Percentiles rank a stretch among this genome's conserved stretches.
Evolutionary conservation across 2,888 invertebrate species (phyloP).

Genomic region (Caenorhabditis wallacei): DNA sequence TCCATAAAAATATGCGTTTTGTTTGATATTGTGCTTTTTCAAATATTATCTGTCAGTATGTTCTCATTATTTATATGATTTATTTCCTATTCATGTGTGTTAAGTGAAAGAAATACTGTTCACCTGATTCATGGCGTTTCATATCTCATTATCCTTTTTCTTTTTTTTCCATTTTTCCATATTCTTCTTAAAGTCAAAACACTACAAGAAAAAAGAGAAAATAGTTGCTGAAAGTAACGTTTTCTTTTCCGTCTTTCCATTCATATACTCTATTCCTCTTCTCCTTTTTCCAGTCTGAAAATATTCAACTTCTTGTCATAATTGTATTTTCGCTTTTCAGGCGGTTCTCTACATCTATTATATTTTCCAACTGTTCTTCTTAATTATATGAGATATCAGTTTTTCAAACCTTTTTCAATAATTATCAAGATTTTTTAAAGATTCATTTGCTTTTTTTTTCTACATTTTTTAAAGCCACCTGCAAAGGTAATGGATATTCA

Average conservation of each 20-base stretch:
- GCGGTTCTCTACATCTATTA: background rate
- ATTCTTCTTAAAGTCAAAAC: slow-evolving; percentile 2
- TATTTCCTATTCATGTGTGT: no score
- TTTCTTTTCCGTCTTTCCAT: background rate
- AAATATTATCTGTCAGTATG: no score
- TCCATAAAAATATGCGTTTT: background rate
- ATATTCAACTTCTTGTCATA: slow-evolving; percentile 43
- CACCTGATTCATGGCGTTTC: background rate
- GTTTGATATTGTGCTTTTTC: background rate
- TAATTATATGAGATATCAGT: background rate
- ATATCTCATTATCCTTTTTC: slow-evolving; percentile 6
- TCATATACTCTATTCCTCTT: background rate
- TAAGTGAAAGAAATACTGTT: no score
- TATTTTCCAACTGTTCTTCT: background rate
- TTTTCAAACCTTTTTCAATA: no score
- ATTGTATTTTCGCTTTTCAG: slow-evolving; percentile 35
- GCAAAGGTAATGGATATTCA: no score
- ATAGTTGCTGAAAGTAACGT: background rate
- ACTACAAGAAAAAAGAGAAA: slow-evolving; percentile 1
- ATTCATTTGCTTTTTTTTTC: no score
- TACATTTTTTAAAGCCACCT: no score
- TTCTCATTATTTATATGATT: no score
- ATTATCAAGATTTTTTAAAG: no score
- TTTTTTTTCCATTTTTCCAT: background rate
- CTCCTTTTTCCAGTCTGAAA: slow-evolving; percentile 7